These are phyloP conservation scores for Teleopsis dalmanni DNA, from an alignment of 1,140 invertebrate species.

Conservation along the genomic window DNA sequence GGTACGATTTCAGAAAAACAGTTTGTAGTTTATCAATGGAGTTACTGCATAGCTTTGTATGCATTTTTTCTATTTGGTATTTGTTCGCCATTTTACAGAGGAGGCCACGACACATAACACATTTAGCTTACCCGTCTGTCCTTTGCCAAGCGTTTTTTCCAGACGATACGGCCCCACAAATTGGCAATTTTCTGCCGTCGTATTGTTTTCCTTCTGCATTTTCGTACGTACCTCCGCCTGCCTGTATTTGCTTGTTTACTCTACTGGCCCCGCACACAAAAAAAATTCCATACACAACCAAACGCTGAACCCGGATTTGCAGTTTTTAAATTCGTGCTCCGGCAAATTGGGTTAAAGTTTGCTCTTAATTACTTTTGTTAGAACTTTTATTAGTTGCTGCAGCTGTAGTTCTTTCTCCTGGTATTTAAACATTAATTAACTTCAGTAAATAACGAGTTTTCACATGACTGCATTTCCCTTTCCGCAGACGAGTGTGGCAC, in stretches of 20 bases:
- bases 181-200: constrained; percentile 70
- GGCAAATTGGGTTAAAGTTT: constrained; percentile 14
- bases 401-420: not conserved
- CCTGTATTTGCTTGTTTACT: not conserved
- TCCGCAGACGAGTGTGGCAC: no score
- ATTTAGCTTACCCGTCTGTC: constrained; percentile 91
- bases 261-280: not conserved
- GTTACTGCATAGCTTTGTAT: no score
- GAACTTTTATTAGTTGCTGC: not conserved
- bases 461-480: no score
- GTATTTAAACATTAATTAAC: no score
- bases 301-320: not conserved
- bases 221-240: constrained; percentile 18
- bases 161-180: constrained; percentile 97
- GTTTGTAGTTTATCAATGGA: no score
- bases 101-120: no score
- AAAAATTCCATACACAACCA: not conserved
- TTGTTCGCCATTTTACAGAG: no score
- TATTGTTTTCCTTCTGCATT: constrained; percentile 48
- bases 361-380: constrained; percentile 14
- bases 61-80: no score
- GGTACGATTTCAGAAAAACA: no score
- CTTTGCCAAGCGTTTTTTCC: constrained; percentile 98
- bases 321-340: no score
- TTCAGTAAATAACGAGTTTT: no score